phyloP scores from a whole-genome alignment of 2,113 vertebrate genomes.

The Felis chaus region DNA sequence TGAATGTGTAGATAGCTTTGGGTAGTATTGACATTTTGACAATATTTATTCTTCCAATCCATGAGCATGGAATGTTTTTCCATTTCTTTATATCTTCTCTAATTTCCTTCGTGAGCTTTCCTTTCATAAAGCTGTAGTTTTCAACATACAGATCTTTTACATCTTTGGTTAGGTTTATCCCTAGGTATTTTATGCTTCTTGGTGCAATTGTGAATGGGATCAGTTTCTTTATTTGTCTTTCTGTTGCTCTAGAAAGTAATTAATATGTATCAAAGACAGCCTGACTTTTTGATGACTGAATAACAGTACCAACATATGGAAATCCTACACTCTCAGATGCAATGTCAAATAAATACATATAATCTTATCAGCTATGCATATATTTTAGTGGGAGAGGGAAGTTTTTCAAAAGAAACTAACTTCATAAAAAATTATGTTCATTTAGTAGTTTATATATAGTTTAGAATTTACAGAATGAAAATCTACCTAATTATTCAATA shows the following conservation, averaged over 20 bases:
- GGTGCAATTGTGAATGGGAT: no score
- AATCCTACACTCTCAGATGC: not conserved
- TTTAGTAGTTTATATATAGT: not conserved
- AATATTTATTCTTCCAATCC: no score
- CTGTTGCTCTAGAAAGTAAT: not conserved
- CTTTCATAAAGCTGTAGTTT: no score
- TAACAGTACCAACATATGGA: not conserved
- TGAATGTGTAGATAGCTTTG: no score
- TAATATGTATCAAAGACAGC: not conserved
- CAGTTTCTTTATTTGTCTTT: no score
- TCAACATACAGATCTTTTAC: no score
- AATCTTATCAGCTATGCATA: not conserved
- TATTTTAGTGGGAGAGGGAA: not conserved
- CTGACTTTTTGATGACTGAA: not conserved
- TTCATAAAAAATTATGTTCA: not conserved
- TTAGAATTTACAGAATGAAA: conserved; percentile 2
- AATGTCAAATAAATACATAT: not conserved
- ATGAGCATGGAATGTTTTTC: no score
- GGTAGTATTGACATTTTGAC: no score
- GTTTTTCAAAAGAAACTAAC: not conserved
- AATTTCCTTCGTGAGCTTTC: no score
- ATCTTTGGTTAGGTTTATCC: no score
- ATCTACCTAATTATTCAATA: not conserved
- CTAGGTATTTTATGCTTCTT: no score
- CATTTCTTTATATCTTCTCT: no score